Evolutionary conservation across 2,113 vertebrate species (phyloP).

Genomic region (Odocoileus virginianus): DNA sequence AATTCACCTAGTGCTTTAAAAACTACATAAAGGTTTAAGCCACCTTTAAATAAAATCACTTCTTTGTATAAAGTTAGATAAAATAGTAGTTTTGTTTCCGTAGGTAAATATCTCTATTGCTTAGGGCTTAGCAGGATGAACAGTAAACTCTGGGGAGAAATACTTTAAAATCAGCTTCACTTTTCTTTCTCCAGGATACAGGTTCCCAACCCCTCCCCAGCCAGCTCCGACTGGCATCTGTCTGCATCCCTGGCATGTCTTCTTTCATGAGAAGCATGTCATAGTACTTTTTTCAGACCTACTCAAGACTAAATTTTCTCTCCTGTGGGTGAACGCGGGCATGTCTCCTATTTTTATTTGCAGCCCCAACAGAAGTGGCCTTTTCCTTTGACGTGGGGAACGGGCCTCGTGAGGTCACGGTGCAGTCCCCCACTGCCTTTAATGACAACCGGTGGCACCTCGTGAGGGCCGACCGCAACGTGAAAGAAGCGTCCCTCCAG

Average conservation of each 20-base stretch:
- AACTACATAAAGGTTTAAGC: not conserved
- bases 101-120: not conserved
- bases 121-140: not conserved
- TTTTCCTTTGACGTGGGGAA: constrained; percentile 97
- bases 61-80: not conserved
- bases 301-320: not conserved
- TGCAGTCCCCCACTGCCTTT: constrained; percentile 79
- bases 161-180: not conserved
- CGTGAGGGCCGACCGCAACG: constrained; percentile 89
- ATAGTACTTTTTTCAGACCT: not conserved
- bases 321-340: not conserved
- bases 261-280: not conserved
- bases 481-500: constrained; percentile 90
- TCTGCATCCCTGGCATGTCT: rapidly evolving
- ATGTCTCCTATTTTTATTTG: constrained; percentile 25
- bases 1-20: not conserved
- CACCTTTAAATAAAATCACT: not conserved
- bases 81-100: not conserved
- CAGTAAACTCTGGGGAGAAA: not conserved
- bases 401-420: constrained; percentile 86
- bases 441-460: constrained; percentile 93
- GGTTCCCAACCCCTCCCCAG: not conserved
- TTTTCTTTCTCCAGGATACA: not conserved
- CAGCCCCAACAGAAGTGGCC: constrained; percentile 88
- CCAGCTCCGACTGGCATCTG: not conserved